A percentile compares a stretch with the other conserved stretches of the same genome.
These are phyloP conservation scores for Peromyscus melanophrys DNA, from an alignment of 2,797 vertebrate genomes.

Conservation along the genomic window DNA sequence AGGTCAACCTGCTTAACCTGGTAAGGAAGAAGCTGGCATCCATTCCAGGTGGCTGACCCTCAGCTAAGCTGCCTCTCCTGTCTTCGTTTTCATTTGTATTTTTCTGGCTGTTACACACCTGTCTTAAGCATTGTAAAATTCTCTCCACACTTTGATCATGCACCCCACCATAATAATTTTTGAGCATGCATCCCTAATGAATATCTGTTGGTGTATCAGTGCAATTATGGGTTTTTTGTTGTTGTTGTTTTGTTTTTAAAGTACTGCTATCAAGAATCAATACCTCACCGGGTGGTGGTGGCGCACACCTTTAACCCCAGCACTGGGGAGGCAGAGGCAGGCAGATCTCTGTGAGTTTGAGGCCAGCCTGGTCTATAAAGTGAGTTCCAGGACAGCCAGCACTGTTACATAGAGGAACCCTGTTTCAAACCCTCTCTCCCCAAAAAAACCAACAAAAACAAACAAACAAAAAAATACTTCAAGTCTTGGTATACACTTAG, in stretches of 20 bases:
- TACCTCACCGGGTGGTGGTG: background rate
- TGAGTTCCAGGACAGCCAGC: background rate
- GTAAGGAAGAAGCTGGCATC: background rate
- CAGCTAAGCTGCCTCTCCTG: background rate
- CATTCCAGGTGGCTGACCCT: background rate
- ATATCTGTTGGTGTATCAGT: background rate
- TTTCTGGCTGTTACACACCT: background rate
- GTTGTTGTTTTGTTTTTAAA: background rate
- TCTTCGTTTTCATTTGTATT: background rate
- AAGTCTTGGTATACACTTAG: background rate
- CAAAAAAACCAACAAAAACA: background rate
- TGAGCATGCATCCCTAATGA: background rate
- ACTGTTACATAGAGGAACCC: background rate
- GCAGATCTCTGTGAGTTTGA: background rate
- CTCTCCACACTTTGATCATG: background rate
- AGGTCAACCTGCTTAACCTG: background rate
- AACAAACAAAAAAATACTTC: background rate
- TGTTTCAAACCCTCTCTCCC: background rate
- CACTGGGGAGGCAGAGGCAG: background rate
- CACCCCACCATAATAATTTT: too few relatives aligned
- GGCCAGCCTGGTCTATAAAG: background rate
- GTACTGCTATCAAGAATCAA: background rate
- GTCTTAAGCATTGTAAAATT: background rate
- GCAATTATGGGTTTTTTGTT: background rate
- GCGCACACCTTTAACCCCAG: background rate